Base-by-base conservation (phyloP, 2,888 invertebrate species). In the Aquatica leii region DNA sequence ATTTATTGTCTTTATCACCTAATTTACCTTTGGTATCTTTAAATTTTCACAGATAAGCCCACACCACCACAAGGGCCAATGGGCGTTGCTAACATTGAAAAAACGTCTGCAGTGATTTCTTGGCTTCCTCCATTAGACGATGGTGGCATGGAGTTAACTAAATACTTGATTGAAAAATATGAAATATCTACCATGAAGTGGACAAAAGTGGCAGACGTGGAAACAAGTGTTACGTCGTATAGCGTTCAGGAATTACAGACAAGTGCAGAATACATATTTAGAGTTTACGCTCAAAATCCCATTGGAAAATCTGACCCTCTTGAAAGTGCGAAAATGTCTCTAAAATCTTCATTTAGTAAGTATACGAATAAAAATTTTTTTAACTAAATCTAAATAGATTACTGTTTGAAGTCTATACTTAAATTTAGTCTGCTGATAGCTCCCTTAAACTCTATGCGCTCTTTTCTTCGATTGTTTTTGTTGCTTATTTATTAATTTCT, bases 271-370 rank as follows among this genome's bases (percentile, higher is more conserved):
- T 91, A 96, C 74, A 83, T 91, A 74, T 95, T 97, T 84, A 88
- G 95, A 78, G 92, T 97, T 68, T 93, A 90, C 59, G 97, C 97
- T 48, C 97, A 97, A 82, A 98, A 98, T 80, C 87, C 89, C 56
- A 86, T 93, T 68, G 98, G 97, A 18, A 82, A 94, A 62, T 94
- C 96, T 79, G 87, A 91, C 75, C 91, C 96, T 52, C 87, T 93
- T 56, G 86, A 88, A 72, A 90, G 93, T 9, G 89, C 93, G 71
- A 86, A 89, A 52, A 89, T 96, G 57, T 87, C 88, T 74, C 86
- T 94, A 65, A 91, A 92, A 82, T 92, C 90, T 73, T 91, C 93
- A 82, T 94, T 94, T 74, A 94, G 96, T 96, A 65, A 61, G 67
- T 12, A 6, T 3, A 37, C 37, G 37, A 3, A 35, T 49, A n/a